Conservation (phyloP, 2,888 invertebrate species). For the Dynastes grantii region DNA sequence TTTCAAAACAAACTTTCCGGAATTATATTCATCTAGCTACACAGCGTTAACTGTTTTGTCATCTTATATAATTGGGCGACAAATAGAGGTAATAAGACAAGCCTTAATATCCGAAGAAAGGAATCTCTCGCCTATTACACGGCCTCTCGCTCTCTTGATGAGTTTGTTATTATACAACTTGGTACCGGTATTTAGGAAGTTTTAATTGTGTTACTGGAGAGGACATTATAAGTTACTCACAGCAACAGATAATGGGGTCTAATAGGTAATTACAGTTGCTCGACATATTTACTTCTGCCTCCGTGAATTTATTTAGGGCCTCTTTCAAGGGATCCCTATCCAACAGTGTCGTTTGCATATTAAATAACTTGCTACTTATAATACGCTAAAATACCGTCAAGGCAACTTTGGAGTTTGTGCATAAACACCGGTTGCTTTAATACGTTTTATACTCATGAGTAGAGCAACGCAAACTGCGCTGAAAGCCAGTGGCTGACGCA, state of each 20-base stretch:
- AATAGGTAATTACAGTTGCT: slow-evolving; percentile 44
- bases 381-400: slow-evolving; percentile 6
- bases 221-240: slow-evolving; percentile 45
- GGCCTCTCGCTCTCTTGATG: slow-evolving; percentile 25
- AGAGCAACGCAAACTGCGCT: no score
- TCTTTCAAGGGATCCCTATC: slow-evolving; percentile 16
- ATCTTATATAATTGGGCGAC: slow-evolving; percentile 32
- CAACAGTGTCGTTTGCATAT: slow-evolving; percentile 34
- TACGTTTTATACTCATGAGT: no score
- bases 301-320: slow-evolving; percentile 37
- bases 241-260: slow-evolving; percentile 46
- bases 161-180: slow-evolving; percentile 45
- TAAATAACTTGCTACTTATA: slow-evolving; percentile 28
- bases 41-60: slow-evolving; percentile 5
- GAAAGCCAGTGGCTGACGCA: no score
- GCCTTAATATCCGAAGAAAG: slow-evolving; percentile 41
- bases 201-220: slow-evolving; percentile 42
- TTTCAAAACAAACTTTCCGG: neutral
- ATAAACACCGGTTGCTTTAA: neutral
- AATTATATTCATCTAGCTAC: neutral
- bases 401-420: neutral
- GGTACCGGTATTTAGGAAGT: slow-evolving; percentile 44
- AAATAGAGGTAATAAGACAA: slow-evolving; percentile 42
- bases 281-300: slow-evolving; percentile 44
- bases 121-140: slow-evolving; percentile 32